Percentiles rank a stretch among this genome's conserved stretches.
Evolutionary conservation across 1,140 invertebrate genomes (phyloP).

Genomic region (Phymastichus coffea): DNA sequence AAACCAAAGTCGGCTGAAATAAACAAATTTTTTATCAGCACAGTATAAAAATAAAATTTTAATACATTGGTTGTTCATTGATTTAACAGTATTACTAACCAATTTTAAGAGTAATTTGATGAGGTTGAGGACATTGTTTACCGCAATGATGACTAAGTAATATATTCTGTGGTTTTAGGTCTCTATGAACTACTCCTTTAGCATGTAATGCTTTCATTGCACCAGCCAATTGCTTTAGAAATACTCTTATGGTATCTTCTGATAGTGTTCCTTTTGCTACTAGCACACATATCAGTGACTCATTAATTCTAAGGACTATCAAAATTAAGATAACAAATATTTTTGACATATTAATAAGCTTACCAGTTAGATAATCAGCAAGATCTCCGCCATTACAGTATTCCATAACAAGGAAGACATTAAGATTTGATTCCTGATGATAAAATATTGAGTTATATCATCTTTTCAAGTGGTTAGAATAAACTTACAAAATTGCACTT

Average conservation of each 20-base stretch:
- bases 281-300: too few relatives aligned
- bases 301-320: constrained; percentile 21
- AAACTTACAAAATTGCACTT: constrained; percentile 24
- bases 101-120: constrained; percentile 94
- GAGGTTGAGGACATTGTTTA: constrained; percentile 79
- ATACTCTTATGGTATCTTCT: constrained; percentile 94
- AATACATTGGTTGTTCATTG: not conserved
- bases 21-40: constrained; percentile 16
- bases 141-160: constrained; percentile 81
- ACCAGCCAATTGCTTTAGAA: constrained; percentile 92
- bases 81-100: too few relatives aligned
- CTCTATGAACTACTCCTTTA: constrained; percentile 97
- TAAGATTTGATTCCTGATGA: constrained; percentile 78
- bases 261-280: constrained; percentile 87
- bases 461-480: constrained; percentile 23
- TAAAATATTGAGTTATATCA: constrained; percentile 26
- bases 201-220: constrained; percentile 95
- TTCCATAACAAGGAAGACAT: constrained; percentile 98
- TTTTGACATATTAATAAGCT: constrained; percentile 42
- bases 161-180: constrained; percentile 98
- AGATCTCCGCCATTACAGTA: constrained; percentile 99
- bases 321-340: constrained; percentile 13
- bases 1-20: constrained; percentile 97
- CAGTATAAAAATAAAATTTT: not conserved
- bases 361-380: constrained; percentile 92